phyloP scores from a whole-genome alignment of 2,888 invertebrate species.

The Erynnis tages region DNA sequence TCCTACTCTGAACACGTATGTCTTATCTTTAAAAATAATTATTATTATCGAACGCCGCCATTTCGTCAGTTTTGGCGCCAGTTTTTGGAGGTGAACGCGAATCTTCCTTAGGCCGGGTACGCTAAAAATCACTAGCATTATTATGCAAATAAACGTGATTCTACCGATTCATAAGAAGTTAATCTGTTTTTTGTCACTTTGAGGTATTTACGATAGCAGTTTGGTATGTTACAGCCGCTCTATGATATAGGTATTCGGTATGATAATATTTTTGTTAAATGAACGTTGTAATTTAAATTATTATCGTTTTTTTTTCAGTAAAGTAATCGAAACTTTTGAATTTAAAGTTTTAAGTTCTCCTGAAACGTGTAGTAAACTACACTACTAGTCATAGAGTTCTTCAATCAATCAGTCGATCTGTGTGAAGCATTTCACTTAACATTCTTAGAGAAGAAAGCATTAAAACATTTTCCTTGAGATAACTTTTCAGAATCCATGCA shows the following conservation, averaged over 20 bases:
- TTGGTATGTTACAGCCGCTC: slow-evolving; percentile 13
- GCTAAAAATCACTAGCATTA: background rate
- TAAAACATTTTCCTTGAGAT: background rate
- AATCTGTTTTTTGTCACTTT: slow-evolving; percentile 20
- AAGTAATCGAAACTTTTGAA: too few relatives aligned
- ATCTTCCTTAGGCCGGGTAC: slow-evolving; percentile 42
- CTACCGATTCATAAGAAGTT: slow-evolving; percentile 1
- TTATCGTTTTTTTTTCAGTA: too few relatives aligned
- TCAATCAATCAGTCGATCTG: too few relatives aligned
- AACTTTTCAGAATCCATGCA: too few relatives aligned
- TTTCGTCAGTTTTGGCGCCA: slow-evolving; percentile 63
- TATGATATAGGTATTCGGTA: slow-evolving; percentile 2
- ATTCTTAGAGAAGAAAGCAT: background rate
- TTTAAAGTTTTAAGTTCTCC: too few relatives aligned
- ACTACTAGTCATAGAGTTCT: too few relatives aligned
- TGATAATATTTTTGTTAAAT: too few relatives aligned
- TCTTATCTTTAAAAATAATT: slow-evolving; percentile 45
- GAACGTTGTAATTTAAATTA: slow-evolving; percentile 37
- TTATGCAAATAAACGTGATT: slow-evolving; percentile 10
- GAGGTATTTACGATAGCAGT: slow-evolving; percentile 6
- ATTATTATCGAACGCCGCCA: slow-evolving; percentile 40
- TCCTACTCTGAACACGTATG: slow-evolving; percentile 40
- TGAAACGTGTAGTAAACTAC: too few relatives aligned
- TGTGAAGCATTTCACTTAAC: background rate
- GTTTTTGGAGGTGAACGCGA: slow-evolving; percentile 46